These are phyloP conservation scores for Agrotis puta DNA, from an alignment of 2,888 invertebrate species.

Conservation along the genomic window DNA sequence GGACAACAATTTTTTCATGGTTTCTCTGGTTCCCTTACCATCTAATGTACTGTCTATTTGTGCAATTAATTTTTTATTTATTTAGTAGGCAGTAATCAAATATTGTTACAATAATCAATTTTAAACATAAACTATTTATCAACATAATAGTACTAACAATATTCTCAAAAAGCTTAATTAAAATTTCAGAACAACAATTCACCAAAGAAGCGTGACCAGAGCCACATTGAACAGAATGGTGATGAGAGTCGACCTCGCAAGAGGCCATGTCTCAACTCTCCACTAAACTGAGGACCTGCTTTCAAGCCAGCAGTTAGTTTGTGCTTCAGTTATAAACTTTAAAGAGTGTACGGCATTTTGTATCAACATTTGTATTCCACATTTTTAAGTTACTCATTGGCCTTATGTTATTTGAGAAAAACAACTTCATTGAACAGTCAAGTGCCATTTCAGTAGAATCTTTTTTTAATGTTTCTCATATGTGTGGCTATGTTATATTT, in stretches of 20 bases:
- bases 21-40: no score
- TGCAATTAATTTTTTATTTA: no score
- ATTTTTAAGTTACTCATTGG: slow-evolving; percentile 74
- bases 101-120: no score
- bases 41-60: no score
- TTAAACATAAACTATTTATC: not conserved
- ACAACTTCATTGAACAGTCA: slow-evolving; percentile 46
- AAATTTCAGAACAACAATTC: slow-evolving; percentile 88
- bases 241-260: slow-evolving; percentile 91
- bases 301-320: slow-evolving; percentile 69
- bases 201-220: slow-evolving; percentile 92
- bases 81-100: no score
- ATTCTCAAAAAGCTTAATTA: not conserved
- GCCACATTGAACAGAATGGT: slow-evolving; percentile 90
- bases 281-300: slow-evolving; percentile 79
- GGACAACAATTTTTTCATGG: no score
- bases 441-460: slow-evolving; percentile 69
- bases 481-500: slow-evolving; percentile 43
- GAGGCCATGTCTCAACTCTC: slow-evolving; percentile 90
- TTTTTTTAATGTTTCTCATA: slow-evolving; percentile 38
- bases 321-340: slow-evolving; percentile 84
- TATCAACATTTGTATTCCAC: slow-evolving; percentile 79
- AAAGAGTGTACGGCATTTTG: slow-evolving; percentile 81
- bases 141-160: not conserved
- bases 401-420: slow-evolving; percentile 72